These are phyloP conservation scores for Melinaea marsaeus DNA, from an alignment of 2,888 invertebrate species.

Conservation along the genomic window DNA sequence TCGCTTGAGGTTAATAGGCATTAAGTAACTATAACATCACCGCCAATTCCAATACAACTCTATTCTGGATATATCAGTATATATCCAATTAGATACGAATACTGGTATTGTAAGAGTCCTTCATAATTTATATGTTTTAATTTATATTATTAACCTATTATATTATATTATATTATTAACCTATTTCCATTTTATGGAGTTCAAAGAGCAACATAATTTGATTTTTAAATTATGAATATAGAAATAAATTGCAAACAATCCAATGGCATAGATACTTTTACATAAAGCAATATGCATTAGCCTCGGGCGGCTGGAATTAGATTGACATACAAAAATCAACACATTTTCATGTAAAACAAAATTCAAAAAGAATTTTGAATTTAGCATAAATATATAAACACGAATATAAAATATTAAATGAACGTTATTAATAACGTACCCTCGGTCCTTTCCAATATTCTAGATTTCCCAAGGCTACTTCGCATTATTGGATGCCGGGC, in stretches of 20 bases:
- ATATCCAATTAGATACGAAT: slow-evolving; percentile 6
- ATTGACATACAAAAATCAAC: background rate
- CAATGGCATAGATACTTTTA: background rate
- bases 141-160: no score
- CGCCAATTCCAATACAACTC: slow-evolving; percentile 45
- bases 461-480: no score
- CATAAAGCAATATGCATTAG: background rate
- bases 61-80: background rate
- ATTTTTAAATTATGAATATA: background rate
- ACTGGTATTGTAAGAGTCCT: no score
- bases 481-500: no score
- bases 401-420: background rate
- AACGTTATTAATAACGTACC: background rate
- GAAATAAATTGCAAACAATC: background rate
- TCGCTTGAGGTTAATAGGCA: slow-evolving; percentile 53
- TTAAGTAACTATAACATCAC: slow-evolving; percentile 44
- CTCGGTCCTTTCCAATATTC: background rate
- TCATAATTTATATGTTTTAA: no score
- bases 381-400: background rate
- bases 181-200: slow-evolving; percentile 10
- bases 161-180: slow-evolving; percentile 1
- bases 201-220: slow-evolving; percentile 10
- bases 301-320: background rate
- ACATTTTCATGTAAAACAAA: background rate
- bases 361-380: background rate